Percentiles rank a stretch among this genome's conserved stretches.
These are phyloP conservation scores for Micromussa lordhowensis DNA, from an alignment of 92 coral and sea anemone species.

Conservation along the genomic window DNA sequence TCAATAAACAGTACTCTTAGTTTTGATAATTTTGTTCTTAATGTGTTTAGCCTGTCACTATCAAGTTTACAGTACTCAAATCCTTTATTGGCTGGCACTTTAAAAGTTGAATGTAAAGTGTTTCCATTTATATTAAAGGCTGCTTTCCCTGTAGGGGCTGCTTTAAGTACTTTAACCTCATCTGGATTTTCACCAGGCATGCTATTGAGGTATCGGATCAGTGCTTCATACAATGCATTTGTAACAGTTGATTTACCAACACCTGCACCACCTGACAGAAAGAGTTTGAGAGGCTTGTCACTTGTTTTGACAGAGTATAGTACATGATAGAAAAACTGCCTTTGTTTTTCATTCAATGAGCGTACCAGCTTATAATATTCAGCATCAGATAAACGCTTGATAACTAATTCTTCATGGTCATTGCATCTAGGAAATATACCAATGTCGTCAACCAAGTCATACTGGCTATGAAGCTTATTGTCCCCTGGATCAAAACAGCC, in stretches of 20 bases:
- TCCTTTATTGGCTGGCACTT: constrained; percentile 66
- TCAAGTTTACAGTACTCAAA: constrained; percentile 63
- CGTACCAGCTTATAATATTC: constrained; percentile 39
- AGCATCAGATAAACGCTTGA: constrained; percentile 37
- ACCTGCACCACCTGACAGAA: constrained; percentile 69
- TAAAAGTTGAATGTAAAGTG: constrained; percentile 58
- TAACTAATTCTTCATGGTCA: constrained; percentile 46
- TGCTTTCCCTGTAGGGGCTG: constrained; percentile 75
- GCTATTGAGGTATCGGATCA: constrained; percentile 47
- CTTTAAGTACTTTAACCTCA: constrained; percentile 64
- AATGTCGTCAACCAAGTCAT: constrained; percentile 71
- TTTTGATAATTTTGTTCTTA: constrained; percentile 43
- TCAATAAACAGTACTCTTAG: constrained; percentile 68
- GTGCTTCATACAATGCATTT: constrained; percentile 78
- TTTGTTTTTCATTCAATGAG: constrained; percentile 62
- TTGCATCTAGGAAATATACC: constrained; percentile 66
- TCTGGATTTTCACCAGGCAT: constrained; percentile 64
- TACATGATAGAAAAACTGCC: constrained; percentile 61
- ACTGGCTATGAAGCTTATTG: constrained; percentile 61
- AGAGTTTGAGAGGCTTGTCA: constrained; percentile 49
- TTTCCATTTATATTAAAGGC: constrained; percentile 67
- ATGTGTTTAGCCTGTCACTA: constrained; percentile 65
- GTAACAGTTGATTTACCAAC: constrained; percentile 76
- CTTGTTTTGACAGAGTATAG: constrained; percentile 55
- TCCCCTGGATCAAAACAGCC: constrained; percentile 78